phyloP scores from a whole-genome alignment of 2,888 invertebrate species.

The Athalia rosae region DNA sequence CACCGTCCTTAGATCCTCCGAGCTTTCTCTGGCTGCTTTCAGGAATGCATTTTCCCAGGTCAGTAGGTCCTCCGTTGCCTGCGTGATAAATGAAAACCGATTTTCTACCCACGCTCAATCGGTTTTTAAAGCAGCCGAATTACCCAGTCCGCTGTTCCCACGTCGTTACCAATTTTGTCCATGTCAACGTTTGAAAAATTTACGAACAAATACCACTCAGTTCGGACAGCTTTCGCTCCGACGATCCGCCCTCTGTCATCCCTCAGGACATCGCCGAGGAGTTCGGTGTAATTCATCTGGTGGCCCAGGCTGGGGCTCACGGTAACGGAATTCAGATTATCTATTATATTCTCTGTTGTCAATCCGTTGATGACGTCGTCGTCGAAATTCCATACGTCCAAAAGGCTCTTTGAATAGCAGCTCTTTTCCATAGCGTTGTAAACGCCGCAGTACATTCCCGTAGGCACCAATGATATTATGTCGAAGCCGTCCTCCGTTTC shows the following conservation, averaged over 20 bases:
- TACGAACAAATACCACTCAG: constrained; percentile 80
- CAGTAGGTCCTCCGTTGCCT: constrained; percentile 67
- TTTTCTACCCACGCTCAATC: background rate
- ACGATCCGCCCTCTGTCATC: constrained; percentile 80
- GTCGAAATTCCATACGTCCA: constrained; percentile 84
- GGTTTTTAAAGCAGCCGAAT: too few species aligned
- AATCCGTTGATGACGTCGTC: constrained; percentile 75
- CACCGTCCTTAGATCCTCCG: constrained; percentile 30
- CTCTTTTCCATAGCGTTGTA: constrained; percentile 78
- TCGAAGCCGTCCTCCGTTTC: constrained; percentile 72
- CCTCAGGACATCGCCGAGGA: constrained; percentile 78
- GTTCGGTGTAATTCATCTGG: constrained; percentile 78
- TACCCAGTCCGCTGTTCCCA: constrained; percentile 87
- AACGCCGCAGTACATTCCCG: constrained; percentile 80
- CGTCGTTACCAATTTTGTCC: constrained; percentile 81
- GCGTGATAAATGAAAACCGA: background rate
- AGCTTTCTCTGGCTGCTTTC: constrained; percentile 57
- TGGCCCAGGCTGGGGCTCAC: constrained; percentile 81
- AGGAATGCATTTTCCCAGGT: constrained; percentile 66
- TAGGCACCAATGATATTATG: constrained; percentile 76
- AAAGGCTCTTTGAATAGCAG: constrained; percentile 80
- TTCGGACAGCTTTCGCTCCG: constrained; percentile 78
- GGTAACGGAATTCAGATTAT: constrained; percentile 77
- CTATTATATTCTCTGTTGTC: constrained; percentile 79
- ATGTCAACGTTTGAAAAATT: constrained; percentile 82